These are phyloP conservation scores for Xenopus laevis DNA, from an alignment of 2,113 vertebrate species.

Conservation along the genomic window DNA sequence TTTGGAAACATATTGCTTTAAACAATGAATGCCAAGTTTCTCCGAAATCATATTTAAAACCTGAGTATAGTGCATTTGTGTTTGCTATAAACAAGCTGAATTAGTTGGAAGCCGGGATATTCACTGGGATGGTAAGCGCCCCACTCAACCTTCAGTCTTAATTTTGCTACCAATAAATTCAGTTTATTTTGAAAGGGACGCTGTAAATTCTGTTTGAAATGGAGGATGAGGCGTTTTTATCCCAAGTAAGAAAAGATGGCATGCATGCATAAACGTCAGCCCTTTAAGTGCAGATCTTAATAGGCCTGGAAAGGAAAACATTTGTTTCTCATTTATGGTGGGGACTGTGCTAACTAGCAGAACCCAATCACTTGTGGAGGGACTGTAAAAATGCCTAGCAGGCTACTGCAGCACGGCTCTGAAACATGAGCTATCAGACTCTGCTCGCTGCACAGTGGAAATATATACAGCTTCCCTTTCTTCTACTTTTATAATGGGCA, in stretches of 20 bases:
- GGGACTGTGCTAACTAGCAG: constrained; percentile 56
- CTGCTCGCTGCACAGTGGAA: neutral
- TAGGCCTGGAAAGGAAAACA: constrained; percentile 66
- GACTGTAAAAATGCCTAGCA: constrained; percentile 11
- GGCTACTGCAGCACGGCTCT: constrained; percentile 30
- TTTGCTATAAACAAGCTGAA: no score
- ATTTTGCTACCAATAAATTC: constrained; percentile 4
- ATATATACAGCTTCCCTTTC: no score
- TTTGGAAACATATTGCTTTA: no score
- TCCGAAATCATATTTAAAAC: no score
- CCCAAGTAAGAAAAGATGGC: constrained; percentile 59
- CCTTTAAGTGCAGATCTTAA: constrained; percentile 58
- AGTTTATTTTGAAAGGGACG: constrained; percentile 35
- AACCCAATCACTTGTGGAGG: constrained; percentile 46
- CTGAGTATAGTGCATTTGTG: no score
- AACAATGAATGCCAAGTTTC: no score
- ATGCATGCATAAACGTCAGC: constrained; percentile 61
- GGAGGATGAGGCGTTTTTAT: constrained; percentile 43
- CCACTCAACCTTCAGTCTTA: neutral
- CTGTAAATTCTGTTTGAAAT: constrained; percentile 46
- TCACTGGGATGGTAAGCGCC: neutral
- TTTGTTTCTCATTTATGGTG: constrained; percentile 78
- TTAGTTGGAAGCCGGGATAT: no score
- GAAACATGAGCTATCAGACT: constrained; percentile 32
- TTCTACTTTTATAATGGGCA: no score